These are phyloP conservation scores for Hemistola chrysoprasaria DNA, from an alignment of 2,888 invertebrate genomes.

Conservation along the genomic window DNA sequence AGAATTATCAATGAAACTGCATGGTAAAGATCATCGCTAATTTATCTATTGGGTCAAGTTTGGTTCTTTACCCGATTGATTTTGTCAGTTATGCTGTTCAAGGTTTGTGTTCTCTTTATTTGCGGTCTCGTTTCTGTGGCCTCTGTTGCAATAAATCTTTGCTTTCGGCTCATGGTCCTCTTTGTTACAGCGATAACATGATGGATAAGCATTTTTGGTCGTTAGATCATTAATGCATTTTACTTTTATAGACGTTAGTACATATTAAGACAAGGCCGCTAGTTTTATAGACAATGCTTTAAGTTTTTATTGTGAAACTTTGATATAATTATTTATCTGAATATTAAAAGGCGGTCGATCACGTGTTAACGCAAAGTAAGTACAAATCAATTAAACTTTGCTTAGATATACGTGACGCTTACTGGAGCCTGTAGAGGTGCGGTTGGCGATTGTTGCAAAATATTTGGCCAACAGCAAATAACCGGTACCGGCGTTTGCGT, in stretches of 20 bases:
- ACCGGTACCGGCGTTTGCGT: slow-evolving; percentile 56
- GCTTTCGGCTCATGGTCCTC: slow-evolving; percentile 72
- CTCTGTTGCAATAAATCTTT: slow-evolving; percentile 78
- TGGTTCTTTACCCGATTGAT: slow-evolving; percentile 77
- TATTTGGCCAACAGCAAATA: slow-evolving; percentile 57
- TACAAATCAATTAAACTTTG: slow-evolving; percentile 25
- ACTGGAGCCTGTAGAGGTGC: slow-evolving; percentile 23
- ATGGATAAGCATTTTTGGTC: slow-evolving; percentile 69
- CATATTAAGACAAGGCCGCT: slow-evolving; percentile 44
- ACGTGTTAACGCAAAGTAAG: slow-evolving; percentile 18
- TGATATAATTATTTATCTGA: slow-evolving; percentile 6
- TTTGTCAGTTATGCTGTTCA: slow-evolving; percentile 79
- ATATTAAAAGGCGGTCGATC: slow-evolving; percentile 5
- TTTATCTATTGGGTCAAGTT: slow-evolving; percentile 76
- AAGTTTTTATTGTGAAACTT: slow-evolving; percentile 26
- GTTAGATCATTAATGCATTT: slow-evolving; percentile 56
- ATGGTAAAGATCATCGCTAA: slow-evolving; percentile 54
- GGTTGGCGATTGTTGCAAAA: slow-evolving; percentile 57
- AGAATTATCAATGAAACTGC: slow-evolving; percentile 3
- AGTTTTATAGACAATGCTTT: slow-evolving; percentile 26
- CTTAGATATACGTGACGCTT: slow-evolving; percentile 14
- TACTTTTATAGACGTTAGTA: slow-evolving; percentile 50
- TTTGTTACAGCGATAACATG: slow-evolving; percentile 73
- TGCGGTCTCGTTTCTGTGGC: slow-evolving; percentile 78
- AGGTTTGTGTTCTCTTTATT: slow-evolving; percentile 81